These are phyloP conservation scores for Anarsia innoxiella DNA, from an alignment of 2,888 invertebrate genomes.

Conservation along the genomic window DNA sequence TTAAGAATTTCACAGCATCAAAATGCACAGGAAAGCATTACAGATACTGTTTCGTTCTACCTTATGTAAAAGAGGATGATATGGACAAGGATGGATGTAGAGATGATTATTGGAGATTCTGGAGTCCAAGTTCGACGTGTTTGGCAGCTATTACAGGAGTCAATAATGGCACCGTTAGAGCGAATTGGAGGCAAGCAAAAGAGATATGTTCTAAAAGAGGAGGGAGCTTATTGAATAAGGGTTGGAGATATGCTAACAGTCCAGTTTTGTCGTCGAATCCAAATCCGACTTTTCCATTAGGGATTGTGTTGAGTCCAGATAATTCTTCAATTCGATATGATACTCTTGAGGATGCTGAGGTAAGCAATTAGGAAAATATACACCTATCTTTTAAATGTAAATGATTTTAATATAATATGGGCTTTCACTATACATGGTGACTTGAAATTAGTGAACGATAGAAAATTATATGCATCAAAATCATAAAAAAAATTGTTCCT, in stretches of 20 bases:
- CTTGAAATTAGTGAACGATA: no score
- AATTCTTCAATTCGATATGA: constrained; percentile 32
- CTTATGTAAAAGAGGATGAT: constrained; percentile 34
- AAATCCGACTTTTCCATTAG: constrained; percentile 41
- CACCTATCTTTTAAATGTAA: no score
- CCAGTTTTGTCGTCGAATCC: constrained; percentile 28
- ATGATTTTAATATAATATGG: no score
- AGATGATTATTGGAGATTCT: constrained; percentile 37
- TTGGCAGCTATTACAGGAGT: constrained; percentile 35
- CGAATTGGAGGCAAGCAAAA: constrained; percentile 54
- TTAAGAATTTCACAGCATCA: constrained; percentile 41
- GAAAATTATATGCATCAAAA: no score
- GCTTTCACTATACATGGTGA: no score
- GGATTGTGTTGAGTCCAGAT: constrained; percentile 35
- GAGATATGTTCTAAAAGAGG: constrained; percentile 41
- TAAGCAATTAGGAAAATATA: constrained; percentile 19
- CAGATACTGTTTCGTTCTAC: constrained; percentile 55
- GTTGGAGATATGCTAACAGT: constrained; percentile 60
- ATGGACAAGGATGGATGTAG: constrained; percentile 39
- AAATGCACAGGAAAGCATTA: constrained; percentile 48
- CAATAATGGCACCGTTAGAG: constrained; percentile 43
- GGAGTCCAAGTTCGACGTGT: constrained; percentile 51
- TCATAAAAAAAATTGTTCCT: no score
- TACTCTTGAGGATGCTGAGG: constrained; percentile 31
- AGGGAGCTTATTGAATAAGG: constrained; percentile 48